A percentile compares a stretch with the other conserved stretches of the same genome.
Evolutionary conservation across 92 coral and sea anemone genomes (phyloP).

Genomic region (Palythoa grandis): DNA sequence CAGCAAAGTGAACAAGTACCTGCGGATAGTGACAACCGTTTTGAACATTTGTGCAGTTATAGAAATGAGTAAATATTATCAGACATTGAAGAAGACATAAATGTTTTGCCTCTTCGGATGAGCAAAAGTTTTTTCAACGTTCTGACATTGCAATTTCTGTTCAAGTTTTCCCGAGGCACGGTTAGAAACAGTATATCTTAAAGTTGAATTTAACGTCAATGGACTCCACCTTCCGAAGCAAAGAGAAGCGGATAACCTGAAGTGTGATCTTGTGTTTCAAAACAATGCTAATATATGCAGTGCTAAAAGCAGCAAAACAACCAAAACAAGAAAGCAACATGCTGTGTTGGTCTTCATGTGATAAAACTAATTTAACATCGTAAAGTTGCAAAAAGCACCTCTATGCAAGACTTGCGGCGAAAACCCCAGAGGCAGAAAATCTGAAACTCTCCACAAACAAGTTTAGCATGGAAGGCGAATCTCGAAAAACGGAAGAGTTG

Average conservation of each 20-base stretch:
- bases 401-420: neutral
- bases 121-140: neutral
- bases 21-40: neutral
- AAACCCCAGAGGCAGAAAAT: neutral
- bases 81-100: neutral
- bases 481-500: neutral
- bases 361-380: neutral
- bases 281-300: neutral
- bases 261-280: neutral
- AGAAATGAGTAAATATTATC: conserved; percentile 26
- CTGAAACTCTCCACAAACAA: neutral
- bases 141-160: neutral
- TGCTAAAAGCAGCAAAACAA: neutral
- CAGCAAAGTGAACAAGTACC: conserved; percentile 19
- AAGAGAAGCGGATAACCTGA: neutral
- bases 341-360: neutral
- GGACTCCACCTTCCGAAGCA: neutral
- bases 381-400: neutral
- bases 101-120: neutral
- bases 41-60: conserved; percentile 31
- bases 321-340: neutral
- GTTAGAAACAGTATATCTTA: no score
- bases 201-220: neutral
- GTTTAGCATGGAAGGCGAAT: neutral
- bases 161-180: neutral